Evolutionary conservation across 2,113 vertebrate genomes (phyloP), one percentile per base, ranked within the genome.

Genomic region (Ancistrus triradiatus): DNA sequence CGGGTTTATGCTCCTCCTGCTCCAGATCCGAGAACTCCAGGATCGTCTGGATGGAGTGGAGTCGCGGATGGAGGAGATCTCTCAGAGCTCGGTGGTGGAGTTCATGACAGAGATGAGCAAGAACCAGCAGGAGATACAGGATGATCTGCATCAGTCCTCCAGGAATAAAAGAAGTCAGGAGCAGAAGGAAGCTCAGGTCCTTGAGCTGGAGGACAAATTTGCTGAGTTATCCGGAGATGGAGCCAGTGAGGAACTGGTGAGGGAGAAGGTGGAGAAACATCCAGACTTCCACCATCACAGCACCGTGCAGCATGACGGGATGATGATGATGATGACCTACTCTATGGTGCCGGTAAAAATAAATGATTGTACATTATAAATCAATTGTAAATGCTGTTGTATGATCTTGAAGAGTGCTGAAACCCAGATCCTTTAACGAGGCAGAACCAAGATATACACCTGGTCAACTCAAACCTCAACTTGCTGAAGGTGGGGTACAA

Each of bases 321-420:
- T 93, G 84, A 83, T 93, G 88, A 86, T 90, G 91, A 78, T 97
- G 93, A 89, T 95, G 88, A 95, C 91, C 25, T 95, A 95, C 88
- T 95, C 93, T 77, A 87, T 93, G 91, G 90, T 98, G 63, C 95
- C 94, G 87, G 95, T 97, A 91, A 88, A 90, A 71, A 25, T 9
- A 38, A 14, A 38, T 7, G 3, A 38, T 3, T 14, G 3, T 4
- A 3, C 37, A 3, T 8, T 38, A 38, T 4, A 31, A 4, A 31
- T 4, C 3, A 31, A 31, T 31, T 31, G 3, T 31, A 31, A 31
- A 31, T 3, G 27, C 27, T 31, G n/a, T n/a, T n/a, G n/a, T n/a
- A n/a, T n/a, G n/a, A n/a, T n/a, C n/a, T n/a, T n/a, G n/a, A n/a
- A n/a, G n/a, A n/a, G n/a, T n/a, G n/a, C n/a, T n/a, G n/a, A n/a